These are phyloP conservation scores for Catharus ustulatus DNA, from an alignment of 2,797 vertebrate genomes.

Conservation along the genomic window DNA sequence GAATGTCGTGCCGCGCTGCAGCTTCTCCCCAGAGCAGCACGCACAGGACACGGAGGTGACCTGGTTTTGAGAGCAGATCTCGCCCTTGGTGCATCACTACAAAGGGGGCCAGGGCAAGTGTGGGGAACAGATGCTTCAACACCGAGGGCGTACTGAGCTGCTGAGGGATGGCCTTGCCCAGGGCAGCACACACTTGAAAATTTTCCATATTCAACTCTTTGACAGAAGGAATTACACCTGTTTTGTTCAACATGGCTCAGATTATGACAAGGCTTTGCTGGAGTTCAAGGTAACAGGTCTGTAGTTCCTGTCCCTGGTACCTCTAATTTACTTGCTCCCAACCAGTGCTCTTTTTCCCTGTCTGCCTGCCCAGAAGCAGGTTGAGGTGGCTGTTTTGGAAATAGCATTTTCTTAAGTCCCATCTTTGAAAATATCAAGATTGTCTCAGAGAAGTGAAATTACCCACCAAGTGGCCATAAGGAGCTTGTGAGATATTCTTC, in stretches of 20 bases:
- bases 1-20: not conserved
- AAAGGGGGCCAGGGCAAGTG: not conserved
- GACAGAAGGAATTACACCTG: not conserved
- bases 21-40: accelerated
- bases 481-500: accelerated
- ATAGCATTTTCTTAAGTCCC: not conserved
- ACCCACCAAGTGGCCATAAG: accelerated
- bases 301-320: not conserved
- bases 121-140: not conserved
- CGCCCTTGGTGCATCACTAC: not conserved
- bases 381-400: not conserved
- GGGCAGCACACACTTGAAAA: not conserved
- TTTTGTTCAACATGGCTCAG: not conserved
- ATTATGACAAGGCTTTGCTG: not conserved
- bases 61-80: not conserved
- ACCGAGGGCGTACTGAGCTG: not conserved
- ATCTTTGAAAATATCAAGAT: not conserved
- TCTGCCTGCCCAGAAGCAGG: not conserved
- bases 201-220: not conserved
- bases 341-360: not conserved
- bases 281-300: slow-evolving; percentile 20
- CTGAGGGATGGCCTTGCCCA: not conserved
- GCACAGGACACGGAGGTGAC: accelerated
- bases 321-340: not conserved
- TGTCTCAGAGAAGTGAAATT: not conserved